Conservation (phyloP, 2,797 vertebrate genomes). For the Rachycentron canadum region DNA sequence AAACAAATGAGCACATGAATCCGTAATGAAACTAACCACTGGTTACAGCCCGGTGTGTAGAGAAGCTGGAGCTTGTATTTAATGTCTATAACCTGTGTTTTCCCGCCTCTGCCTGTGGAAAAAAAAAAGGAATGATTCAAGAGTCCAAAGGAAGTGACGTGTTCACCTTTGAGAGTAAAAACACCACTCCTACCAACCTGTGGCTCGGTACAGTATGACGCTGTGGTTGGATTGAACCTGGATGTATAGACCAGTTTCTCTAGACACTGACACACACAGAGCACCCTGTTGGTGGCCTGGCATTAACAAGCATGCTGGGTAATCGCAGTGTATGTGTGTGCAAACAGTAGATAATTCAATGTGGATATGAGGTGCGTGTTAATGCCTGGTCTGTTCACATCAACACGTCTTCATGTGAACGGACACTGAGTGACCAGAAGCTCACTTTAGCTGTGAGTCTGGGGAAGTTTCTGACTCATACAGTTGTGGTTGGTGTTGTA, state of each 20-base stretch:
- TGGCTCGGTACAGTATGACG: conserved; percentile 85
- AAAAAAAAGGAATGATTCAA: conserved; percentile 74
- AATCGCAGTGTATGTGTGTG: too few relatives aligned
- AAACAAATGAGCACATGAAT: too few relatives aligned
- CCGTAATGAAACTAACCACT: too few relatives aligned
- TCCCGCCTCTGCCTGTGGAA: not conserved
- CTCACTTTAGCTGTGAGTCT: not conserved
- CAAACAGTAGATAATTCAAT: not conserved
- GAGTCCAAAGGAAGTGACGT: conserved; percentile 59
- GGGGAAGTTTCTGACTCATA: too few relatives aligned
- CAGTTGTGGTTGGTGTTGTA: not conserved
- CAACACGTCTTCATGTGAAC: too few relatives aligned
- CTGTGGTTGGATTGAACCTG: conserved; percentile 1
- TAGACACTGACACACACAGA: not conserved
- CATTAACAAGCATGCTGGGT: conserved; percentile 4
- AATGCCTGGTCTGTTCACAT: not conserved
- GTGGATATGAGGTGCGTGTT: not conserved
- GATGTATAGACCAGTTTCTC: conserved; percentile 19
- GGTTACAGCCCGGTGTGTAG: too few relatives aligned
- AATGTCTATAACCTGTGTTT: conserved; percentile 19
- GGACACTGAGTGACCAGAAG: not conserved
- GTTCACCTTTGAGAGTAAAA: conserved; percentile 66
- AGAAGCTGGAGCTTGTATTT: not conserved
- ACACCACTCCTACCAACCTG: conserved; percentile 74
- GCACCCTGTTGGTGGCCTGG: not conserved